Base-by-base conservation (phyloP, 2,888 invertebrate genomes). In the Lasioglossum morio region DNA sequence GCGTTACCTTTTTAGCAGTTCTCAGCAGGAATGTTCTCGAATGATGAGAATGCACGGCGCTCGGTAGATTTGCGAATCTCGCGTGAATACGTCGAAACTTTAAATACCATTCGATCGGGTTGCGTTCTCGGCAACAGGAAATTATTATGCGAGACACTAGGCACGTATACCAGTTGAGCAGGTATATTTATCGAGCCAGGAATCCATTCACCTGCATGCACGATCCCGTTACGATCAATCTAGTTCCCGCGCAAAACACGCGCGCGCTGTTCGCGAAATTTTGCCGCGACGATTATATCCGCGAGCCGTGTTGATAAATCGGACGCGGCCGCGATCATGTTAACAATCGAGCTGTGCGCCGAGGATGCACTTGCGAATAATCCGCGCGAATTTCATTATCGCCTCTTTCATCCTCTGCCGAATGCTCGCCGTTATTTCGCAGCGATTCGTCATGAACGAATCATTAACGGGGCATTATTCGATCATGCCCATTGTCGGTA, bases 171-270 rank as follows among this genome's bases (percentile, higher is more conserved):
- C 83, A 76, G 80, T 76, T 77, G 57, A 79, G 77, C 73, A 76
- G 72, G 76, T 84, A 46, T 77, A 84, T 77, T 77, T 80, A 84
- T 80, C 76, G 80, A 57, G 43, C 40, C 46, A 7, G 79, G 72
- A 76, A 80, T 72, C 27, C 80, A 72, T 80, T 84, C 76, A 16
- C 79, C 70, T n/a, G 70, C 46, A 40, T 63, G 30, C 57, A 23
- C 34, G 57, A 43, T 73, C 72, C 83, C 76, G 80, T 80, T 83
- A 69, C 72, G 48, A 72, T 66, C 19, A 53, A 63, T 66, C 69
- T 72, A 37, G 48, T 8, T 57, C 16, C 30, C 48, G 27, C 2
- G 27, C 43, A 76, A 70, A 72, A 77, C 27, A 16, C 23, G 40
- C 7, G 66, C 19, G 53, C 60, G 27, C 27, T 37, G 7, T 19